These are phyloP conservation scores for Daboia siamensis DNA, from an alignment of 2,113 vertebrate genomes.

Conservation along the genomic window DNA sequence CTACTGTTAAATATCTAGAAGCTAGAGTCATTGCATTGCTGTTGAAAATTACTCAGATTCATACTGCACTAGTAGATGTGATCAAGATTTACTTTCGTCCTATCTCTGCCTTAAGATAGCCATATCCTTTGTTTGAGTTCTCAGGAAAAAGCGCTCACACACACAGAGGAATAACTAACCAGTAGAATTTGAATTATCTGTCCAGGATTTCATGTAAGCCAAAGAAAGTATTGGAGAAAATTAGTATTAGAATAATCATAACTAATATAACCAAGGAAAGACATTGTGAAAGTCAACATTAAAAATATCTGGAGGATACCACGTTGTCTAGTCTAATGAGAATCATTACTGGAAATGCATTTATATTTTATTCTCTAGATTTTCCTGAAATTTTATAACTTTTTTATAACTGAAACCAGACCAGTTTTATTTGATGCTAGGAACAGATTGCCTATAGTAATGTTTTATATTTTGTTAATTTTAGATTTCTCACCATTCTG, in stretches of 20 bases:
- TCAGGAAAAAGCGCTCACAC: neutral
- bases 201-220: neutral
- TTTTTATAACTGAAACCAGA: neutral
- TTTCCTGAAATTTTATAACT: neutral
- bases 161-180: neutral
- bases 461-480: neutral
- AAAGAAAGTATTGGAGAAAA: neutral
- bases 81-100: neutral
- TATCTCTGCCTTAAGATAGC: neutral
- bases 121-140: no score
- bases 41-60: neutral
- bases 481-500: slow-evolving; percentile 8
- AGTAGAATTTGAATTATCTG: neutral
- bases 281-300: neutral
- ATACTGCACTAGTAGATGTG: neutral
- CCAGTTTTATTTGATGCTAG: neutral
- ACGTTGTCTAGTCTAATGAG: neutral
- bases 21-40: neutral
- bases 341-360: neutral
- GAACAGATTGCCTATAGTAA: slow-evolving; percentile 12
- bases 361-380: neutral
- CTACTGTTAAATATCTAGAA: neutral
- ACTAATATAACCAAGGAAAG: neutral
- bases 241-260: neutral
- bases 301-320: neutral